phyloP scores from a whole-genome alignment of 1,140 invertebrate species.

The Lutraria rhynchaena region DNA sequence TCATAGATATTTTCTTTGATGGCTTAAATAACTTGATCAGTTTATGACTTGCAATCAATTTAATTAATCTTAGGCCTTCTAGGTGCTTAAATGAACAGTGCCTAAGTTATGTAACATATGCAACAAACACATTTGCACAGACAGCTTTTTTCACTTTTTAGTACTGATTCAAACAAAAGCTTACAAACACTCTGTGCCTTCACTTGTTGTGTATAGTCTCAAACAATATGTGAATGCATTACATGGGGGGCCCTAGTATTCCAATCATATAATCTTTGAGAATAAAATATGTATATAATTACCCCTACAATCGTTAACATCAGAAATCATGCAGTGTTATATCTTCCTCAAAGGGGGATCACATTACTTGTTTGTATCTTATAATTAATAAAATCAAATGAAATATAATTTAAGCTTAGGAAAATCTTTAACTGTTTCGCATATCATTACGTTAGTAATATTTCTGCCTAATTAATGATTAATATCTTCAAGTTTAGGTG shows the following conservation, averaged over 20 bases:
- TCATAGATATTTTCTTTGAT: no score
- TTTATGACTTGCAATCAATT: no score
- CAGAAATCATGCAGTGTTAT: slow-evolving; percentile 45
- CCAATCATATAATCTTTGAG: slow-evolving; percentile 23
- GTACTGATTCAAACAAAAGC: no score
- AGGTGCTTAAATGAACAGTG: no score
- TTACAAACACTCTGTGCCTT: no score
- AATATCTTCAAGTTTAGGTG: slow-evolving; percentile 51
- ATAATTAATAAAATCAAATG: slow-evolving; percentile 58
- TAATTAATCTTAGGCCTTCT: no score
- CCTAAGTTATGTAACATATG: no score
- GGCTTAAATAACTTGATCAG: no score
- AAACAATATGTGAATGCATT: no score
- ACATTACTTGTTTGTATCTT: not conserved
- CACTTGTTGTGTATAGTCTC: no score
- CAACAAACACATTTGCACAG: no score
- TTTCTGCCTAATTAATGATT: slow-evolving; percentile 57
- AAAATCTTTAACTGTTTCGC: slow-evolving; percentile 18
- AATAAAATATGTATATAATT: slow-evolving; percentile 57
- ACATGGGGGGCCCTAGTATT: slow-evolving; percentile 42
- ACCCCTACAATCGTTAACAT: slow-evolving; percentile 38
- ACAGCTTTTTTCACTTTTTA: no score
- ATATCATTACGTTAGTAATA: slow-evolving; percentile 18
- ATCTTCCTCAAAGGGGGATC: slow-evolving; percentile 24
- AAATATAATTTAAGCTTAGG: slow-evolving; percentile 54